Conservation (phyloP, 2,113 vertebrate genomes). For the Varanus komodoensis region DNA sequence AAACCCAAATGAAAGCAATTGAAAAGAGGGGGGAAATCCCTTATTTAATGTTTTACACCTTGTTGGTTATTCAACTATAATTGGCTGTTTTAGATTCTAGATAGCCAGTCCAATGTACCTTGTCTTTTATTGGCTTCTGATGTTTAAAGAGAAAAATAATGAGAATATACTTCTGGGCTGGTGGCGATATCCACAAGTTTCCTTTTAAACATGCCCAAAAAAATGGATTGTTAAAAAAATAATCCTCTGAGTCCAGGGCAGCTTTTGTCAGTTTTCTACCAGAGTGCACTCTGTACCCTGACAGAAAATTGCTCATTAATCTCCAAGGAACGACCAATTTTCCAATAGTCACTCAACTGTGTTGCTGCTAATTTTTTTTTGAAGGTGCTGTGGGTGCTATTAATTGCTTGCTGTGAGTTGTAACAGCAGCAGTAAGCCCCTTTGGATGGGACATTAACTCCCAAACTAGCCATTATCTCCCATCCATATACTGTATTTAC, state of each 20-base stretch:
- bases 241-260: constrained; percentile 49
- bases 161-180: constrained; percentile 59
- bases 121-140: constrained; percentile 49
- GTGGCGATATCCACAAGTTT: constrained; percentile 56
- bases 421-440: constrained; percentile 46
- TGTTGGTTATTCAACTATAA: constrained; percentile 41
- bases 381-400: constrained; percentile 54
- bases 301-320: constrained; percentile 73
- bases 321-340: constrained; percentile 66
- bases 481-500: constrained; percentile 53
- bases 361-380: constrained; percentile 53
- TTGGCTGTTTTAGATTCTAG: constrained; percentile 46
- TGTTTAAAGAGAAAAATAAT: constrained; percentile 60
- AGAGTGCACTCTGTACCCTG: constrained; percentile 58
- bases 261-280: constrained; percentile 70
- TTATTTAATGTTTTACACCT: constrained; percentile 27
- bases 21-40: background rate
- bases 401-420: constrained; percentile 66
- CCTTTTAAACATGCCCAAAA: constrained; percentile 61
- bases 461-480: constrained; percentile 54
- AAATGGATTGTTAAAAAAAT: constrained; percentile 58
- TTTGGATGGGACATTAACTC: constrained; percentile 55
- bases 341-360: constrained; percentile 61
- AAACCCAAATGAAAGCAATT: constrained; percentile 50
- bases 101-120: constrained; percentile 21